These are phyloP conservation scores for Romanogobio albipinnatus DNA, from an alignment of 2,113 vertebrate genomes.

Conservation along the genomic window DNA sequence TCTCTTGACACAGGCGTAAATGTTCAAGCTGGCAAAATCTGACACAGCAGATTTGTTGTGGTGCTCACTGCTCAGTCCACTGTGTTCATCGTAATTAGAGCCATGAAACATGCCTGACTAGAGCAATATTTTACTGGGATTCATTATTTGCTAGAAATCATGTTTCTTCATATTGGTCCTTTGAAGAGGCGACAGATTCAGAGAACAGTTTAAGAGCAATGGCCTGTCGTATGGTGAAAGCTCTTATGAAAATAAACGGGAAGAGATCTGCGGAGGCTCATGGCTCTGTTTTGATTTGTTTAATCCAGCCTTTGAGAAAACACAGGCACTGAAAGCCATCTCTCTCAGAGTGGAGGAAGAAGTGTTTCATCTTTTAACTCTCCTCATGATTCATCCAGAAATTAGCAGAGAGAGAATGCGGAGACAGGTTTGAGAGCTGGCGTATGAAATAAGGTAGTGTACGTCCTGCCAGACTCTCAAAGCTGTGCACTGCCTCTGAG, in stretches of 20 bases:
- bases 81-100: not conserved
- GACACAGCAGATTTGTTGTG: not conserved
- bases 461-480: slow-evolving; percentile 27
- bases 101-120: not conserved
- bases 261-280: not conserved
- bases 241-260: slow-evolving; percentile 32
- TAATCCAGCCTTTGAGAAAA: slow-evolving; percentile 30
- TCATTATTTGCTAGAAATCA: not conserved
- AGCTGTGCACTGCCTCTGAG: not conserved
- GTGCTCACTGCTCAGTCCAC: not conserved
- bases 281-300: slow-evolving; percentile 31
- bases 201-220: slow-evolving; percentile 23
- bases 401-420: slow-evolving; percentile 44
- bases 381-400: slow-evolving; percentile 48
- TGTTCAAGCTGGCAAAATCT: not conserved
- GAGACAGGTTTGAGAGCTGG: slow-evolving; percentile 23
- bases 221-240: slow-evolving; percentile 23
- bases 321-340: not conserved
- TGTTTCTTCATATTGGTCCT: not conserved
- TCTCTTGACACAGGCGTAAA: not conserved
- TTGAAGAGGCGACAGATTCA: slow-evolving; percentile 27
- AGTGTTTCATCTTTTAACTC: slow-evolving; percentile 41
- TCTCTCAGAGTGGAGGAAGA: not conserved
- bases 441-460: slow-evolving; percentile 36
- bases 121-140: slow-evolving; percentile 5